These are phyloP conservation scores for Phalacrocorax carbo DNA, from an alignment of 2,113 vertebrate genomes.

Conservation along the genomic window DNA sequence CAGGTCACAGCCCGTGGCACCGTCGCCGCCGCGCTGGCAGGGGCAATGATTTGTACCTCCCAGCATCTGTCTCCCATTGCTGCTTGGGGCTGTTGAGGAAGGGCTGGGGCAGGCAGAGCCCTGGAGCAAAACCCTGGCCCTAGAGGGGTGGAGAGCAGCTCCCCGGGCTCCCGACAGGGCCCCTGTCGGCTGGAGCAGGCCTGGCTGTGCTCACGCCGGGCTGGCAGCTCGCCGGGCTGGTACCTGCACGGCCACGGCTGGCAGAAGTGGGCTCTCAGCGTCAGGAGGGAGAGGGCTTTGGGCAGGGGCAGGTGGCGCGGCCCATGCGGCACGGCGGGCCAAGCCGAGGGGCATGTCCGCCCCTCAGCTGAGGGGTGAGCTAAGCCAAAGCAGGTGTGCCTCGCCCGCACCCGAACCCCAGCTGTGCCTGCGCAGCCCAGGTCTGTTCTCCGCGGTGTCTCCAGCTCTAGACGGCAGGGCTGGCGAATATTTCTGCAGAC, in stretches of 20 bases:
- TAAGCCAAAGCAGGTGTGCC: background rate
- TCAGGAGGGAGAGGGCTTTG: background rate
- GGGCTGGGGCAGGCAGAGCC: background rate
- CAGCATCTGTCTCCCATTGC: no score
- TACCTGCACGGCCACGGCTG: background rate
- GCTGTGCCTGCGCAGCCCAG: background rate
- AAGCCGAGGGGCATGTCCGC: background rate
- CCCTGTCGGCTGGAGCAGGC: background rate
- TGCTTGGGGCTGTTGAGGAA: rapidly evolving
- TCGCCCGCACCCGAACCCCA: rapidly evolving
- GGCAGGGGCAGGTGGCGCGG: rapidly evolving
- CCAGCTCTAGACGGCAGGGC: background rate
- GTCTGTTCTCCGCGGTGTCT: background rate
- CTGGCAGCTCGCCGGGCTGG: background rate
- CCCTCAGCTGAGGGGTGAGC: background rate
- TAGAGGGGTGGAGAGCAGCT: background rate
- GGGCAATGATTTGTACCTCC: background rate
- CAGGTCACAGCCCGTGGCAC: rapidly evolving
- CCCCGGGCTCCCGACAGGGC: background rate
- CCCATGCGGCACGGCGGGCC: rapidly evolving
- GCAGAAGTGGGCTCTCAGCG: background rate
- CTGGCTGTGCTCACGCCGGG: background rate
- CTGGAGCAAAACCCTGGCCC: background rate
- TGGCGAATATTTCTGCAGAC: background rate
- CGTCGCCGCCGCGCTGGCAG: rapidly evolving